Evolutionary conservation across 2,888 invertebrate genomes (phyloP).

Genomic region (Patella ulyssiponensis): DNA sequence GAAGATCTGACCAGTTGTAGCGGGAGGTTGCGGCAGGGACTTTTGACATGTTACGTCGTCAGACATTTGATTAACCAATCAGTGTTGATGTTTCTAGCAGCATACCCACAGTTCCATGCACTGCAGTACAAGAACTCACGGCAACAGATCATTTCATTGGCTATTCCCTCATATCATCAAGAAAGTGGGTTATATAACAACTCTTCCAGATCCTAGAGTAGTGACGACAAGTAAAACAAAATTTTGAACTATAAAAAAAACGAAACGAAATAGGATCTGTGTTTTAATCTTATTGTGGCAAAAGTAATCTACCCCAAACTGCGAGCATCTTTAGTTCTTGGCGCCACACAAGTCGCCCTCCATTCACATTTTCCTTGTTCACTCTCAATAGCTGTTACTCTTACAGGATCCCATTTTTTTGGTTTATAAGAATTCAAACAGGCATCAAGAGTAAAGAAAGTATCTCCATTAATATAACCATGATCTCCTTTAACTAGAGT

Average conservation of each 20-base stretch:
- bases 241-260: neutral
- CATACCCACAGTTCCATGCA: too few relatives aligned
- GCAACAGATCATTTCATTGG: too few relatives aligned
- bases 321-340: constrained; percentile 26
- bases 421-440: constrained; percentile 55
- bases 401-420: constrained; percentile 55
- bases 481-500: constrained; percentile 51
- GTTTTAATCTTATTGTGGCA: neutral
- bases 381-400: constrained; percentile 60
- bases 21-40: too few relatives aligned
- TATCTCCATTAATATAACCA: constrained; percentile 66
- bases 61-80: too few relatives aligned
- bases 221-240: neutral
- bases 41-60: too few relatives aligned
- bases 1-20: too few relatives aligned
- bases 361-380: constrained; percentile 59
- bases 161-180: too few relatives aligned
- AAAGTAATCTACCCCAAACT: neutral
- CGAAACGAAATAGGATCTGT: neutral
- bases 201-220: too few relatives aligned
- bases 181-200: too few relatives aligned
- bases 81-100: too few relatives aligned
- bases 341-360: constrained; percentile 57
- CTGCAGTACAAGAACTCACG: too few relatives aligned
- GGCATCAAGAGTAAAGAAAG: constrained; percentile 49